Conservation (phyloP, 2,113 vertebrate genomes). For the Chunga burmeisteri region DNA sequence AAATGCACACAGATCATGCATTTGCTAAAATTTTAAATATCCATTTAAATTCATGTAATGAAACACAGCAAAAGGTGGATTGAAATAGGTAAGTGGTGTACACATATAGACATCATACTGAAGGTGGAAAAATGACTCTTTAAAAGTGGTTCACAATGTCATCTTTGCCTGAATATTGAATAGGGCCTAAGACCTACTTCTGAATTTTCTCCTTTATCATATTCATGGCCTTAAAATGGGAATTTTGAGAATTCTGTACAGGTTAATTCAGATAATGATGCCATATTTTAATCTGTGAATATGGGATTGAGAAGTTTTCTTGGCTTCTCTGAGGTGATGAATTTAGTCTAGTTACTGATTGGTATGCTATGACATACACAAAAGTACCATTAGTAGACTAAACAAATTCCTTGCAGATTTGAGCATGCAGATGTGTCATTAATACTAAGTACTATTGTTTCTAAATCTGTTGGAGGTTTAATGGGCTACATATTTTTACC, state of each 20-base stretch:
- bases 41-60: slow-evolving; percentile 36
- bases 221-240: background rate
- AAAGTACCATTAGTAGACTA: background rate
- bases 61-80: slow-evolving; percentile 35
- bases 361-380: background rate
- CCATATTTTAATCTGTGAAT: background rate
- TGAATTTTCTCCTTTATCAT: background rate
- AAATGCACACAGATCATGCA: background rate
- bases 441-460: background rate
- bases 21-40: slow-evolving; percentile 22
- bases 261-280: background rate
- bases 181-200: background rate
- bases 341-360: background rate
- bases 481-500: background rate
- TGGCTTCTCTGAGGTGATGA: background rate
- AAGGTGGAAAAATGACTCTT: background rate
- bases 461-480: background rate
- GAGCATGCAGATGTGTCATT: background rate
- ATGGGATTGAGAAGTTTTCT: background rate
- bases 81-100: slow-evolving; percentile 9
- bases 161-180: background rate
- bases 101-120: background rate
- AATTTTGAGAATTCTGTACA: background rate
- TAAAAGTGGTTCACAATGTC: background rate
- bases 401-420: background rate